Base-by-base conservation (phyloP, 2,797 vertebrate genomes). In the Xiphophorus birchmanni region DNA sequence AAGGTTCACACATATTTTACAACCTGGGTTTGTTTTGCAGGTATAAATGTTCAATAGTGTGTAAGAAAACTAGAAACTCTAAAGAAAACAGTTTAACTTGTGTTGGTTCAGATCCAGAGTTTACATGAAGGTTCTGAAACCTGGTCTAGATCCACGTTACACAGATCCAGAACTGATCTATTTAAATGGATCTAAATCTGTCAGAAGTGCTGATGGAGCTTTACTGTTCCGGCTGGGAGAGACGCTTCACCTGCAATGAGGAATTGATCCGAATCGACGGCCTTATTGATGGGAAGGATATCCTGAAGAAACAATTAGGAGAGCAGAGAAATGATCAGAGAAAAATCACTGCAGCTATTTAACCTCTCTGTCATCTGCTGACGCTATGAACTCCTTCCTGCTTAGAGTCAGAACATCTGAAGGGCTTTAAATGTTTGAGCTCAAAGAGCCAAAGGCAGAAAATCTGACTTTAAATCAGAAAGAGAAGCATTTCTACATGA, bases 231-330 rank as follows among this genome's bases (percentile, higher is more conserved):
- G 2, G 42, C n/a, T 37, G 58, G 42, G 44, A 35, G 65, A 58
- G 40, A 60, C 47, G 18, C 79, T 79, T 79, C 84, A n/a, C 76
- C 45, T 23, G 50, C 75, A 83, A 79, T 76, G 48, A 69, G 77
- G 45, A 67, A 85, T 84, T 67, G 89, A 92, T 90, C 82, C 56
- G 58, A 71, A 91, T 92, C 56, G 87, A 76, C 84, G 73, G 79
- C 32, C 8, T 84, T 88, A 93, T 89, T 54, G 91, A 93, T 73
- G 91, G 75, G 76, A 78, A 56, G 83, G 83, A 91, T 86, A 88
- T 89, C 72, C 86, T 73, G 82, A 90, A 88, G 91, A 90, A 90
- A 91, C 89, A 89, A 92, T 93, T 91, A 93, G 92, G 37, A 82
- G 86, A 85, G 75, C 80, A 3, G 81, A 47, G 87, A 84, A 90